Evolutionary conservation across 2,888 invertebrate species (phyloP).

Genomic region (Incurvaria masculella): DNA sequence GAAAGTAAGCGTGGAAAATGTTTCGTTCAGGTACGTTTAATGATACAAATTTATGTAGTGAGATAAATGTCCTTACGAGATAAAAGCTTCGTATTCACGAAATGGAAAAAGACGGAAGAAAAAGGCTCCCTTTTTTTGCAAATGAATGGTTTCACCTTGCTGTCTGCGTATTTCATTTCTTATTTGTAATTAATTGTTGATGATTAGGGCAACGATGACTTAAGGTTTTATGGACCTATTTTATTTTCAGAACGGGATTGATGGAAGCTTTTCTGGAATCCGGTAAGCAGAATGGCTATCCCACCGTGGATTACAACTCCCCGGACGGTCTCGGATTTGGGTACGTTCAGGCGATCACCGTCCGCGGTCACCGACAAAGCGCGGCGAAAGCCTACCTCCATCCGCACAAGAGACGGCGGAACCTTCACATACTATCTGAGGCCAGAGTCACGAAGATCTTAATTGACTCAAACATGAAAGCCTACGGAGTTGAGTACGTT

Average conservation of each 20-base stretch:
- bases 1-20: slow-evolving; percentile 60
- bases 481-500: slow-evolving; percentile 67
- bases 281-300: slow-evolving; percentile 55
- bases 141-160: no score
- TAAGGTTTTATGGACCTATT: no score
- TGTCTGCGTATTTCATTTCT: no score
- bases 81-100: no score
- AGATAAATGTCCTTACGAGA: no score
- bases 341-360: slow-evolving; percentile 48
- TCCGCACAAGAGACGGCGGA: slow-evolving; percentile 58
- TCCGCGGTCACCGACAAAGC: slow-evolving; percentile 63
- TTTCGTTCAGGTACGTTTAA: slow-evolving; percentile 54
- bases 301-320: slow-evolving; percentile 60
- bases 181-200: no score
- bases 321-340: slow-evolving; percentile 60
- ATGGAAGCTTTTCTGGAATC: slow-evolving; percentile 58
- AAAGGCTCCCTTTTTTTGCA: no score
- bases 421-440: slow-evolving; percentile 54
- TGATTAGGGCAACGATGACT: no score
- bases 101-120: no score
- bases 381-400: slow-evolving; percentile 65
- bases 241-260: slow-evolving; percentile 43
- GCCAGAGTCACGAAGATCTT: slow-evolving; percentile 38
- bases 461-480: slow-evolving; percentile 58
- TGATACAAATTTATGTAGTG: no score